Base-by-base conservation (phyloP, 1,140 invertebrate genomes). In the Drosophila albomicans region DNA sequence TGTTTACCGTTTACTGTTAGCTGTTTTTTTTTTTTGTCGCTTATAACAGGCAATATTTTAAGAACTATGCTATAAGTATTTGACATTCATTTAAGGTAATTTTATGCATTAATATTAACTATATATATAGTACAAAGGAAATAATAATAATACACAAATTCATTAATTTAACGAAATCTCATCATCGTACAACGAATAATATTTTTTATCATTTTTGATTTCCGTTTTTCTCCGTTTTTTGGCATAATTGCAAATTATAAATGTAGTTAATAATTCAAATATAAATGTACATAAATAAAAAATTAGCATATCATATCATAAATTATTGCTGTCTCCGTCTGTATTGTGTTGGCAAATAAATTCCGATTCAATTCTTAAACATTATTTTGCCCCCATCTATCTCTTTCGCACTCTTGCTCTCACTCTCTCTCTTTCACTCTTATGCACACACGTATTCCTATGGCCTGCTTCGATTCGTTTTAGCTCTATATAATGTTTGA, bases 181-280 rank as follows among this genome's bases (percentile, higher is more conserved):
- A 69, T 75, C 62, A 75, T 82, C 81, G 62, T 81, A 82, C 62
- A 84, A 69, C 65, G 62, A 85, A 61, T 81, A 45, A 3, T 20
- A 20, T 25, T 75, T 35, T 75, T 32, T 45, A 43, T 25, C 20
- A 25, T 74, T 51, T 15, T 74, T 56, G 41, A 43, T 43, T 43
- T 43, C 11, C 8, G 35, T 35, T 35, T 35, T 35, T 35, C 8
- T 38, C 10, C 6, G 35, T 10, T 43, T 43, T 79, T 85, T 75
- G 67, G 68, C 57, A 68, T 72, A 41, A 72, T 35, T 75, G 58
- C 62, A 86, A 86, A 86, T 86, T 86, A 86, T 86, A 86, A 82
- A 86, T 86, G 82, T 86, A 86, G 82, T 82, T 87, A 86, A 86
- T 71, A 62, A 48, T 25, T 16, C 20, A 86, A 85, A 80, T 87